These are phyloP conservation scores for Philereme vetulata DNA, from an alignment of 2,888 invertebrate genomes.

Conservation along the genomic window DNA sequence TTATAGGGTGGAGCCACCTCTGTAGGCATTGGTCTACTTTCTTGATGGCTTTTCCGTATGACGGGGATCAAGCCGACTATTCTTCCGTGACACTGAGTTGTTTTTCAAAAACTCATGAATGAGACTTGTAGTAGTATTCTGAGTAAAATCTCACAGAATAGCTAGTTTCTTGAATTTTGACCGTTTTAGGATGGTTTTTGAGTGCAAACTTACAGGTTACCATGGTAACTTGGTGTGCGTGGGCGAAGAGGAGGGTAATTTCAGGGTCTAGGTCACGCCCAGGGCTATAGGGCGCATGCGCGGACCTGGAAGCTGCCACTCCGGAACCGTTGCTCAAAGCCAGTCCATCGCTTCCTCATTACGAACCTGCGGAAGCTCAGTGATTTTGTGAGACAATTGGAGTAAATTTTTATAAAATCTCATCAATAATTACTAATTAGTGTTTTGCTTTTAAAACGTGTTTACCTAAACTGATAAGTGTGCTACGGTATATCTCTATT, in stretches of 20 bases:
- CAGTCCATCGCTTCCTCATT: slow-evolving; percentile 60
- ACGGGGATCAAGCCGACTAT: slow-evolving; percentile 39
- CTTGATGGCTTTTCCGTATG: slow-evolving; percentile 52
- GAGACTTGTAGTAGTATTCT: slow-evolving; percentile 3
- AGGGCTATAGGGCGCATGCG: slow-evolving; percentile 66
- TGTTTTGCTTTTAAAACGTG: background rate
- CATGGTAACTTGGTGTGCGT: slow-evolving; percentile 68
- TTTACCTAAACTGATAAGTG: background rate
- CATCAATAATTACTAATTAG: background rate
- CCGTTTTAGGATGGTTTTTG: slow-evolving; percentile 37
- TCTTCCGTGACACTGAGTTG: slow-evolving; percentile 5
- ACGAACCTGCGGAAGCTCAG: slow-evolving; percentile 32
- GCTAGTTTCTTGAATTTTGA: slow-evolving; percentile 31
- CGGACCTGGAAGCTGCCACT: slow-evolving; percentile 53
- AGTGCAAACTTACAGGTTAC: slow-evolving; percentile 56
- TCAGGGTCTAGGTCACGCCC: slow-evolving; percentile 85
- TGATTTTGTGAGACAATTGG: slow-evolving; percentile 1
- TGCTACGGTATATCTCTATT: background rate
- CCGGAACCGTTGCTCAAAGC: slow-evolving; percentile 57
- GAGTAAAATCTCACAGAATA: background rate
- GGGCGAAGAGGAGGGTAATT: slow-evolving; percentile 73
- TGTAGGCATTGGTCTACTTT: slow-evolving; percentile 57
- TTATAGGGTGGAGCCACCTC: slow-evolving; percentile 67
- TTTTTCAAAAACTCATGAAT: slow-evolving; percentile 4
- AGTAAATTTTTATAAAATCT: slow-evolving; percentile 1